Evolutionary conservation across 2,113 vertebrate species (phyloP).

Genomic region (Phylloscopus trochiloides): DNA sequence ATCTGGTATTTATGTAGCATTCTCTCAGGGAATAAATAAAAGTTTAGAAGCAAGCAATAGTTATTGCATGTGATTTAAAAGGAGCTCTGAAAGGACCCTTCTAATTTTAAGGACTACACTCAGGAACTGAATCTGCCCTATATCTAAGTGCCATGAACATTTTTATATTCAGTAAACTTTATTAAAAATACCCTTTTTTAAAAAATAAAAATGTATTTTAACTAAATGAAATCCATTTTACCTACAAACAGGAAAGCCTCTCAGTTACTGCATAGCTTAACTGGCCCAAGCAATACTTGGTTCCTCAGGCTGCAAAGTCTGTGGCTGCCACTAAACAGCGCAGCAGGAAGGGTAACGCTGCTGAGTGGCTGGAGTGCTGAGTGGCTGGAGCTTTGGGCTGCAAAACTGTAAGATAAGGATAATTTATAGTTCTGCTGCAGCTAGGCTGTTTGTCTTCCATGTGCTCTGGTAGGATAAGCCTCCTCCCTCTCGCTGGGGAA

Average conservation of each 20-base stretch:
- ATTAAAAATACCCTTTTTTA: neutral
- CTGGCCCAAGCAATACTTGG: neutral
- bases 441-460: neutral
- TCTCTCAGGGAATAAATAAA: conserved; percentile 38
- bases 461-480: neutral
- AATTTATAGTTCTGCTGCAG: neutral
- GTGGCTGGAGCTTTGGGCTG: neutral
- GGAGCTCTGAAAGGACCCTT: neutral
- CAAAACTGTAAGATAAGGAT: neutral
- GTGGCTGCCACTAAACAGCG: fast-evolving
- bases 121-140: neutral
- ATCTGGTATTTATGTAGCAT: conserved; percentile 30
- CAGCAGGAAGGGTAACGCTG: neutral
- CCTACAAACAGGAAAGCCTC: neutral
- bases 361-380: neutral
- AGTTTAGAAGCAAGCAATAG: neutral
- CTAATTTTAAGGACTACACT: neutral
- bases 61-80: conserved; percentile 22
- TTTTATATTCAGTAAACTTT: neutral
- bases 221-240: conserved; percentile 10
- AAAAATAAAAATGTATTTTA: neutral
- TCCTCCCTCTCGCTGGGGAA: fast-evolving
- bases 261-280: neutral
- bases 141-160: neutral
- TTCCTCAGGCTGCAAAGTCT: neutral